These are phyloP conservation scores for Unio pictorum DNA, from an alignment of 2,888 invertebrate genomes.

Conservation along the genomic window DNA sequence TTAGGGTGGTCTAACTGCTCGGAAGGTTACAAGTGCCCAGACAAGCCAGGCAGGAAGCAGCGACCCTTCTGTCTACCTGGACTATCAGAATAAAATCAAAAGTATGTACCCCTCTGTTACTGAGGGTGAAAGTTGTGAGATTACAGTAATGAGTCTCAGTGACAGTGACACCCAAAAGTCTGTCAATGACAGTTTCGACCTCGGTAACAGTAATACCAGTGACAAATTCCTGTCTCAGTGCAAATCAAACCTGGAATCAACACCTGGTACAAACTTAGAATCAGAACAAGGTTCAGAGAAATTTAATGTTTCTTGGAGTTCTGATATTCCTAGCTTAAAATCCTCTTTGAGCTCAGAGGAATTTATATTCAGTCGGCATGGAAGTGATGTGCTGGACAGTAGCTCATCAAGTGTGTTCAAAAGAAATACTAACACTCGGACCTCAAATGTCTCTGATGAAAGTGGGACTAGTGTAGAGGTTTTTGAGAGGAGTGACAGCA, in stretches of 20 bases:
- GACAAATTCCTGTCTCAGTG: conserved; percentile 12
- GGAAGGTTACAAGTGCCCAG: conserved; percentile 26
- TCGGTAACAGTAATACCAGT: conserved; percentile 31
- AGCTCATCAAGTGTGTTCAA: conserved; percentile 14
- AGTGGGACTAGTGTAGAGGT: conserved; percentile 41
- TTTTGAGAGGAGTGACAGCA: conserved; percentile 28
- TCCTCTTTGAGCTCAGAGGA: too few relatives aligned
- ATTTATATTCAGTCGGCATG: too few relatives aligned
- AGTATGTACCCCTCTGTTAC: conserved; percentile 47
- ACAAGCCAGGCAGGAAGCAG: conserved; percentile 20
- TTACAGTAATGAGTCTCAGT: conserved; percentile 37
- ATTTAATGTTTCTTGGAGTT: too few relatives aligned
- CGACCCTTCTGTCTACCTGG: conserved; percentile 58
- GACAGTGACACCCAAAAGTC: conserved; percentile 40
- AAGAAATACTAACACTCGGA: conserved; percentile 31
- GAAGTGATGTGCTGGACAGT: too few relatives aligned
- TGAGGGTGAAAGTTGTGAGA: conserved; percentile 21
- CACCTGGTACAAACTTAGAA: too few relatives aligned
- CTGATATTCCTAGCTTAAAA: too few relatives aligned
- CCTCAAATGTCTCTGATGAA: conserved; percentile 40
- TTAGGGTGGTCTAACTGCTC: conserved; percentile 48
- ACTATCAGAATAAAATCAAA: conserved; percentile 59
- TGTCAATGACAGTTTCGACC: conserved; percentile 11
- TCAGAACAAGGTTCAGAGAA: too few relatives aligned
- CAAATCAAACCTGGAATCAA: too few relatives aligned